phyloP scores from a whole-genome alignment of 2,797 vertebrate genomes.

The Moxostoma hubbsi region DNA sequence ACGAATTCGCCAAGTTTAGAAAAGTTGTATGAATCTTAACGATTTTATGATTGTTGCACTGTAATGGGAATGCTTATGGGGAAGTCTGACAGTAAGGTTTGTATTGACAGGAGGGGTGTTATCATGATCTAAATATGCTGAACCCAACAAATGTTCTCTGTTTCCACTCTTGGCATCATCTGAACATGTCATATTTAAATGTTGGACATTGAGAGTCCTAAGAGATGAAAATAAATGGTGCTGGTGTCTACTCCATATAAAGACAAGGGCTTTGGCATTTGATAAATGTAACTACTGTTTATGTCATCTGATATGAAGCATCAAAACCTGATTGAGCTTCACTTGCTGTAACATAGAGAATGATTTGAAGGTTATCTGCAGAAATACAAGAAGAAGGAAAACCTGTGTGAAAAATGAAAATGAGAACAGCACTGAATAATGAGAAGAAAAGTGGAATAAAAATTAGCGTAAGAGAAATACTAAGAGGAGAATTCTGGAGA shows the following conservation, averaged over 20 bases:
- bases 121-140: neutral
- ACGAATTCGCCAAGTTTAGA: no score
- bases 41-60: neutral
- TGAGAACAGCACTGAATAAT: conserved; percentile 39
- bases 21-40: no score
- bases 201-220: neutral
- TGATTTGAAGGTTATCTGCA: conserved; percentile 2
- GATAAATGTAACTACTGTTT: neutral
- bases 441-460: conserved; percentile 50
- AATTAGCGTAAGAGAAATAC: conserved; percentile 44
- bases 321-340: neutral
- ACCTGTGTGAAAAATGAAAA: conserved; percentile 7
- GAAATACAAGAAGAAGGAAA: conserved; percentile 27
- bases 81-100: conserved; percentile 3
- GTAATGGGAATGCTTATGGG: neutral
- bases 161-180: neutral
- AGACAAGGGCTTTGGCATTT: neutral
- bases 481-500: conserved; percentile 53
- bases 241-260: neutral
- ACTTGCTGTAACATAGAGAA: neutral
- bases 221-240: neutral
- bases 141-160: neutral
- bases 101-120: conserved; percentile 9
- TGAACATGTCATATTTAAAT: conserved; percentile 2
- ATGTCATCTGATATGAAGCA: neutral